Conservation (phyloP, 2,888 invertebrate genomes). For the Resseliella maxima region DNA sequence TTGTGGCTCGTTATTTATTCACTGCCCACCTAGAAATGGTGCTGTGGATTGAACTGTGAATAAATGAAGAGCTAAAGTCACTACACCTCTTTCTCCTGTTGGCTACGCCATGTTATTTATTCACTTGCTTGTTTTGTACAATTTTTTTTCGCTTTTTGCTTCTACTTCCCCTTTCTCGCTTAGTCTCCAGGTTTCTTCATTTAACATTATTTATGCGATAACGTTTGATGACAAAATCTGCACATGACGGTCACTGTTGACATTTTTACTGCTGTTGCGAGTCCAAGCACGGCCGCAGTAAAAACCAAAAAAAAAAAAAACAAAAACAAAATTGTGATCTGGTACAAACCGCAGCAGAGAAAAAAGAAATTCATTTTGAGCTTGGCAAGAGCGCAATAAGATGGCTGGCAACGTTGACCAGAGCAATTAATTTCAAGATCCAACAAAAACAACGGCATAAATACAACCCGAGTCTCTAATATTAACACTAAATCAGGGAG, state of each 20-base stretch:
- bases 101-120: constrained; percentile 20
- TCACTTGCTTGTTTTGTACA: constrained; percentile 11
- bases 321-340: neutral
- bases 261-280: constrained; percentile 9
- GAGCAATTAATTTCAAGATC: constrained; percentile 45
- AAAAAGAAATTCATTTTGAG: neutral
- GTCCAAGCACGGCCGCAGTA: neutral
- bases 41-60: neutral
- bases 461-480: neutral
- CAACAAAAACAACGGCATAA: constrained; percentile 29
- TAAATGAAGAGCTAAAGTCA: constrained; percentile 19
- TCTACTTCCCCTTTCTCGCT: neutral
- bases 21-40: constrained; percentile 43
- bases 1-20: constrained; percentile 40
- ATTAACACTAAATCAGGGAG: constrained; percentile 28
- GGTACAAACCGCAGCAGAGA: neutral
- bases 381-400: neutral
- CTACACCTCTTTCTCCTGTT: neutral
- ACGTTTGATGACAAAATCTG: constrained; percentile 49
- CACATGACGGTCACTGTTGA: constrained; percentile 55
- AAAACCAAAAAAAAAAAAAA: neutral
- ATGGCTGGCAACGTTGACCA: constrained; percentile 38
- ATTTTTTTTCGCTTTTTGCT: neutral
- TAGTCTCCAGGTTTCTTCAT: neutral
- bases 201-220: constrained; percentile 53